A percentile compares a stretch with the other conserved stretches of the same genome.
Evolutionary conservation across 2,888 invertebrate species (phyloP).

Genomic region (Agrotis segetum): DNA sequence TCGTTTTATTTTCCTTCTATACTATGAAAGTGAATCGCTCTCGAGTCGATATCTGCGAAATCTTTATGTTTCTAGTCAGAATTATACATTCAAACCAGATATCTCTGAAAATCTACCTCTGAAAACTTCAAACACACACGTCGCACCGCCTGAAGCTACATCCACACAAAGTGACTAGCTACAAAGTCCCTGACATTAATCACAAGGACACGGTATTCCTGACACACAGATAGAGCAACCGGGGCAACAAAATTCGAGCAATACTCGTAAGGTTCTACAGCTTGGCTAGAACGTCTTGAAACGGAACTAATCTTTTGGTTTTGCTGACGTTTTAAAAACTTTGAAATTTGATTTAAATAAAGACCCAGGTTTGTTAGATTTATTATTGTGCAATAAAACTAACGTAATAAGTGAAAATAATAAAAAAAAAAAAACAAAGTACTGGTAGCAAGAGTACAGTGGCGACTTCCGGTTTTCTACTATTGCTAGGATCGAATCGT

Average conservation of each 20-base stretch:
- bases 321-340: too few relatives aligned
- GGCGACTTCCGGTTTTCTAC: too few relatives aligned
- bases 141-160: not conserved
- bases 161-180: not conserved
- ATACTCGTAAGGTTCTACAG: not conserved
- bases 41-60: not conserved
- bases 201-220: conserved; percentile 3
- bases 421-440: too few relatives aligned
- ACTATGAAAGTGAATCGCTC: too few relatives aligned
- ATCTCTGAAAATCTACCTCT: not conserved
- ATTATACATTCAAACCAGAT: not conserved
- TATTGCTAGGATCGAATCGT: not conserved
- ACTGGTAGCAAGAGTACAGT: too few relatives aligned
- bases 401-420: too few relatives aligned
- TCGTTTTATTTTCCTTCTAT: conserved; percentile 41
- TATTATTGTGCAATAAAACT: too few relatives aligned
- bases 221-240: too few relatives aligned
- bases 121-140: not conserved
- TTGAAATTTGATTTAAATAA: too few relatives aligned
- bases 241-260: not conserved
- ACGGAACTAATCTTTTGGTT: too few relatives aligned
- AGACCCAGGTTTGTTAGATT: too few relatives aligned
- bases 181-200: not conserved
- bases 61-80: not conserved
- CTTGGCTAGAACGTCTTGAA: too few relatives aligned